Percentiles rank a stretch among this genome's conserved stretches.
phyloP scores from a whole-genome alignment of 2,113 vertebrate genomes.

The Seriola quinqueradiata region DNA sequence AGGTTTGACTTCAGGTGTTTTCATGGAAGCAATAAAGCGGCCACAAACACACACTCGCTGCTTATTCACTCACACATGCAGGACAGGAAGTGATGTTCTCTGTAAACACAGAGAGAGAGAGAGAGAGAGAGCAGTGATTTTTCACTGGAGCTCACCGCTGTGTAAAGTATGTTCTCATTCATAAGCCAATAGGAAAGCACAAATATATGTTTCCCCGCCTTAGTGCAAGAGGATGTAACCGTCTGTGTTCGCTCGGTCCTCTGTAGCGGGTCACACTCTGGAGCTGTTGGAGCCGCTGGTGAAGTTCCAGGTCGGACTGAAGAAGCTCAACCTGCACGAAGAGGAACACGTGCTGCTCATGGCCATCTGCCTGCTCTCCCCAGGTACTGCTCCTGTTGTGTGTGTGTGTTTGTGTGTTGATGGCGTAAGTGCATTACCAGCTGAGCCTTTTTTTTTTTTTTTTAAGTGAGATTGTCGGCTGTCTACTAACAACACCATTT shows the following conservation, averaged over 20 bases:
- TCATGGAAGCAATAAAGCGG: constrained; percentile 51
- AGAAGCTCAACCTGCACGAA: constrained; percentile 94
- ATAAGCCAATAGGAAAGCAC: constrained; percentile 14
- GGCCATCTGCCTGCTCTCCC: constrained; percentile 97
- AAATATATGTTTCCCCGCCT: neutral
- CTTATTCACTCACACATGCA: constrained; percentile 40
- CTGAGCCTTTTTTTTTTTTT: no score
- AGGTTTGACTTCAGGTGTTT: constrained; percentile 53
- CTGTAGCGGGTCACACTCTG: constrained; percentile 91
- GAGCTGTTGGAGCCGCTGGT: constrained; percentile 94
- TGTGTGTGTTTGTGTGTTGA: constrained; percentile 9
- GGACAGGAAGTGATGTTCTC: constrained; percentile 21
- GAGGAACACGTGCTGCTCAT: constrained; percentile 96
- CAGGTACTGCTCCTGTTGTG: constrained; percentile 82
- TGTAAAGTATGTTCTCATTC: constrained; percentile 29
- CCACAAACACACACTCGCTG: constrained; percentile 45
- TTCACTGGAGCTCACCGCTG: neutral
- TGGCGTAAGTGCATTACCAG: neutral
- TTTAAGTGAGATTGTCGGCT: no score
- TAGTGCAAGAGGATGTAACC: neutral
- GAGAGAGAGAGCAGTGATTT: neutral
- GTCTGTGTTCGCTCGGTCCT: constrained; percentile 8
- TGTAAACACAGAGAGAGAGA: constrained; percentile 5
- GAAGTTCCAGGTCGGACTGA: constrained; percentile 95
- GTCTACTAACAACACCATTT: neutral